Evolutionary conservation across 1,140 invertebrate species (phyloP), one percentile per base, ranked within the genome.

Genomic region (Dinoponera quadriceps): DNA sequence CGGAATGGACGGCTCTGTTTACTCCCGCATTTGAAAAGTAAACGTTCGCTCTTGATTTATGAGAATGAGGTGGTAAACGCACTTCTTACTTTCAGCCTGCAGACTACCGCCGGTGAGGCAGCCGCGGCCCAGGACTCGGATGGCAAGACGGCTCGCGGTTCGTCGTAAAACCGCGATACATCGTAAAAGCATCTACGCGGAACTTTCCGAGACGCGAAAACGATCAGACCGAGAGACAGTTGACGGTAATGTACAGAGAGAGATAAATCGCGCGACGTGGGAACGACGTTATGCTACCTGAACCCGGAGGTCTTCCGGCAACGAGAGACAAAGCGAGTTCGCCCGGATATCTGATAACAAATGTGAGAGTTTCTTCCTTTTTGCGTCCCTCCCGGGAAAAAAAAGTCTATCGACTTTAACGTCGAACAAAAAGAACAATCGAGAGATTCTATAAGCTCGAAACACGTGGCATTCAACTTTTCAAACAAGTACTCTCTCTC

Each of bases 171-270:
- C 54, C 33, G 38, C 54, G 65, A 77, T 60, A 72, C 49, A 51
- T 54, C 25, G 62, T 66, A 88, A 66, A 82, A 87, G 73, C 69
- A 38, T 82, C 27, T 82, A 82, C 16, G 69, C 68, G 9, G 16
- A 82, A 62, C 68, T 85, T n/a, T 69, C 71, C 20, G 49, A 25
- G 7, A 68, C 22, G 62, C 69, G 14, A 13, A 44, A 22, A 55
- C 74, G 49, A 69, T 38, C 55, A 55, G 55, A 7, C 33, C n/a
- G 33, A 44, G 27, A 71, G 33, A 20, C 25, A 51, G 59, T 80
- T 5, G n/a, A 57, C 25, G 18, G 57, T 57, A 69, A 68, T 44
- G 18, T 49, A 57, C 18, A 78, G 14, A 69, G 13, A 18, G n/a
- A 69, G 38, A 71, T 57, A 80, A 57, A 80, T 80, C n/a, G 22